Evolutionary conservation across 1,140 invertebrate genomes (phyloP), one percentile per base, ranked within the genome.

Genomic region (Araneus ventricosus): DNA sequence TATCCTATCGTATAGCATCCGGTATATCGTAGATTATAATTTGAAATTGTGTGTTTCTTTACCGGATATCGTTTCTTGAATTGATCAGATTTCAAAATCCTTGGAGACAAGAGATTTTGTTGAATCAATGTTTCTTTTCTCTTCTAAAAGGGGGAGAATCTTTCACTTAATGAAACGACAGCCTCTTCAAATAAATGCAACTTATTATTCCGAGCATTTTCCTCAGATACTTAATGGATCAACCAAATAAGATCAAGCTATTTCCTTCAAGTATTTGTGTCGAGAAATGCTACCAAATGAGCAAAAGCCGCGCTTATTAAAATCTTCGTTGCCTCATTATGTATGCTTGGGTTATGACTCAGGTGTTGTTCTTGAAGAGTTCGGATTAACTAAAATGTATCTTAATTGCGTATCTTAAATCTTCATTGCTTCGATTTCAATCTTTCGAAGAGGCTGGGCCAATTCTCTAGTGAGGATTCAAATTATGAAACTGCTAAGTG

Each of bases 301-400:
- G 27, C 10, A 14, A n/a, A 67, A 27, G n/a, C 7, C n/a, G 27
- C 24, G 63, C n/a, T 30, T 67, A 67, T 67, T 67, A 67, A 67
- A 67, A 30, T 67, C n/a, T 67, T 67, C 63, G 24, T 67, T 67
- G 24, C 63, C 63, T 67, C 27, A 67, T 30, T 67, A 67, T n/a
- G 63, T n/a, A 67, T 8, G 63, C 22, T 27, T 67, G 63, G 63
- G 63, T 67, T 67, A 67, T 67, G 63, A 67, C 63, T 67, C 63
- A 67, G 63, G 63, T 67, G 63, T 30, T 30, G 63, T 67, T 67
- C 63, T 67, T 67, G 63, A 67, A 67, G 63, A 10, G 24, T 27
- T n/a, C n/a, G 63, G 63, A 67, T 67, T 67, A 67, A 67, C 63
- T 67, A 10, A 8, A 67, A 67, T 67, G 27, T 27, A 67, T 67